Conservation (phyloP, 2,113 vertebrate genomes). For the Hippocampus abdominalis region DNA sequence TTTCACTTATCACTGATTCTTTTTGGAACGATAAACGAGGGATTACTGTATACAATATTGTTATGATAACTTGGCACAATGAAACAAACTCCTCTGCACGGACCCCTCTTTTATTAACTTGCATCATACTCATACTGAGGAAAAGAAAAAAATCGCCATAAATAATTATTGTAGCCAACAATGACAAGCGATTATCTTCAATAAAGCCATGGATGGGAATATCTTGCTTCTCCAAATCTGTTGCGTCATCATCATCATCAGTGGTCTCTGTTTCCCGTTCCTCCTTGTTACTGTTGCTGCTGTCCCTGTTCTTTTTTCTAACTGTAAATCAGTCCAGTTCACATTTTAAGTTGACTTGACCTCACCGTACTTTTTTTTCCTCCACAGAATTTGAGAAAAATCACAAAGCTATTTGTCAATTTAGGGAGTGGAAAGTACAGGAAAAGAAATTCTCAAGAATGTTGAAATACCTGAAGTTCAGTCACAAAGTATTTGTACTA, state of each 20-base stretch:
- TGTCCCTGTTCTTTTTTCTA: background rate
- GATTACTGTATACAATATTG: too few species aligned
- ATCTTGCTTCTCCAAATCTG: background rate
- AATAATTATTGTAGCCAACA: background rate
- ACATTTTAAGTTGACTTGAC: background rate
- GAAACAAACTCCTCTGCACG: too few species aligned
- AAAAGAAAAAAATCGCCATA: background rate
- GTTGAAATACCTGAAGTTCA: background rate
- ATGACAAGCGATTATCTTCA: background rate
- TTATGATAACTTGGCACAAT: too few species aligned
- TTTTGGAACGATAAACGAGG: too few species aligned
- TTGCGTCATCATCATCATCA: background rate
- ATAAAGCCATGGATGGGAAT: background rate
- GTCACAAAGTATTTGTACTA: background rate
- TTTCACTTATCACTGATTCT: too few species aligned
- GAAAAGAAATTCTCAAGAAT: background rate
- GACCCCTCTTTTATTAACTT: too few species aligned
- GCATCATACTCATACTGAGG: background rate
- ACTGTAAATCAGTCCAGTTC: background rate
- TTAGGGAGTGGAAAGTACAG: background rate
- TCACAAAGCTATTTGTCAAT: background rate
- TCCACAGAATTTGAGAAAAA: background rate
- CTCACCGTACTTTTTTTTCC: background rate
- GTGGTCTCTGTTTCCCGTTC: too few species aligned
- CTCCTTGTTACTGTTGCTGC: too few species aligned